These are phyloP conservation scores for Trichacis sp. DNA, from an alignment of 2,888 invertebrate species.

Conservation along the genomic window DNA sequence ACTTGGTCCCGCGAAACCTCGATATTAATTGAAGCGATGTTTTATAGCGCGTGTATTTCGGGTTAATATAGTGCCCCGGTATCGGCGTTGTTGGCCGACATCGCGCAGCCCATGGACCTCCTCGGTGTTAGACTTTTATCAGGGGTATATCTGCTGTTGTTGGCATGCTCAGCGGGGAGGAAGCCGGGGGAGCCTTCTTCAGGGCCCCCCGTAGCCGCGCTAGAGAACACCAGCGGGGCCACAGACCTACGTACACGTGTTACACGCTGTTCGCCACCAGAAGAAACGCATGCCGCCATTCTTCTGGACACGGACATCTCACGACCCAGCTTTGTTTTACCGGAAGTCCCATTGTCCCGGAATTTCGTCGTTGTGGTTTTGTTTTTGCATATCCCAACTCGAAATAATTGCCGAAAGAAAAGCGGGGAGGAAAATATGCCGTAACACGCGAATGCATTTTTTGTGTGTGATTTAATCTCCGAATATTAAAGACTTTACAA, in stretches of 20 bases:
- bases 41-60: constrained; percentile 14
- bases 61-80: constrained; percentile 28
- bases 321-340: constrained; percentile 2
- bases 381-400: neutral
- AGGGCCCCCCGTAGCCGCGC: constrained; percentile 10
- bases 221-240: constrained; percentile 42
- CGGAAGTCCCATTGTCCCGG: constrained; percentile 25
- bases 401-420: neutral
- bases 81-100: constrained; percentile 17
- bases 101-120: constrained; percentile 51
- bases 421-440: neutral
- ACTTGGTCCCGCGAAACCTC: neutral
- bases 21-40: constrained; percentile 1
- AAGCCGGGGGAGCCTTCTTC: constrained; percentile 28
- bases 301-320: constrained; percentile 37
- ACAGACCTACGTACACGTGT: constrained; percentile 61
- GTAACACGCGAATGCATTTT: neutral
- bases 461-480: no score
- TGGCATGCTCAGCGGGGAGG: constrained; percentile 57
- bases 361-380: neutral
- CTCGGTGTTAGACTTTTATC: constrained; percentile 63
- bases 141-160: constrained; percentile 65
- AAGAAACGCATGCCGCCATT: constrained; percentile 59
- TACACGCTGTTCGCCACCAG: constrained; percentile 68
- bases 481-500: no score